phyloP scores from a whole-genome alignment of 2,797 vertebrate genomes.

The Coccyzus lansbergi region DNA sequence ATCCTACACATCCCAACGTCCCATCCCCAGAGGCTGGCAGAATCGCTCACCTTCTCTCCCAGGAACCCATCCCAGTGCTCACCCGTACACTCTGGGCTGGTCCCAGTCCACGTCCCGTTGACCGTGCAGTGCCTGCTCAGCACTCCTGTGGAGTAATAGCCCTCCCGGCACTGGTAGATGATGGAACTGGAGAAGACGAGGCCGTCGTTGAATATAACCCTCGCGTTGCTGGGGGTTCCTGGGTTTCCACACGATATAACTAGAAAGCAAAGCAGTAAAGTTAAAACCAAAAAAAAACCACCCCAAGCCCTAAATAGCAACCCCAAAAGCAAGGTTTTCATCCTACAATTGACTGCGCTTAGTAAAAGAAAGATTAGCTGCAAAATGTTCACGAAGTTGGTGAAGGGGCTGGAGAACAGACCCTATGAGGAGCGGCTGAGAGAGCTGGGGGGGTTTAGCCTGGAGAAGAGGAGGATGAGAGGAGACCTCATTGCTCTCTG shows the following conservation, averaged over 20 bases:
- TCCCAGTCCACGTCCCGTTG: slow-evolving; percentile 96
- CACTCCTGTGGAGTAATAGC: slow-evolving; percentile 92
- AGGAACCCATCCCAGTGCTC: background rate
- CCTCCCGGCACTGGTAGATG: slow-evolving; percentile 92
- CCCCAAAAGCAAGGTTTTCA: background rate
- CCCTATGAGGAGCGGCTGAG: no score
- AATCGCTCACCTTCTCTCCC: background rate
- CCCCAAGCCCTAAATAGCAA: no score
- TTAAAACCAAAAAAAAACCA: background rate
- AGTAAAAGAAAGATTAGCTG: background rate
- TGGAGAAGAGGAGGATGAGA: no score
- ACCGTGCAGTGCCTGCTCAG: slow-evolving; percentile 97
- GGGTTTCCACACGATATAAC: slow-evolving; percentile 97
- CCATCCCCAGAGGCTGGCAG: background rate
- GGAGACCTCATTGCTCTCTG: no score
- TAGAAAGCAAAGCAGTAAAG: slow-evolving; percentile 51
- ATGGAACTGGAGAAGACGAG: slow-evolving; percentile 93
- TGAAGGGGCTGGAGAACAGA: no score
- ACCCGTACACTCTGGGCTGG: slow-evolving; percentile 93
- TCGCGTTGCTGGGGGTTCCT: slow-evolving; percentile 91
- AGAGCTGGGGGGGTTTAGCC: no score
- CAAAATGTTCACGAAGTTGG: no score
- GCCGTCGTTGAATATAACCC: slow-evolving; percentile 90
- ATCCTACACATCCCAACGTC: background rate
- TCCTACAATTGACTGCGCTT: background rate